phyloP scores from a whole-genome alignment of 2,888 invertebrate genomes.

The Coremacera marginata region DNA sequence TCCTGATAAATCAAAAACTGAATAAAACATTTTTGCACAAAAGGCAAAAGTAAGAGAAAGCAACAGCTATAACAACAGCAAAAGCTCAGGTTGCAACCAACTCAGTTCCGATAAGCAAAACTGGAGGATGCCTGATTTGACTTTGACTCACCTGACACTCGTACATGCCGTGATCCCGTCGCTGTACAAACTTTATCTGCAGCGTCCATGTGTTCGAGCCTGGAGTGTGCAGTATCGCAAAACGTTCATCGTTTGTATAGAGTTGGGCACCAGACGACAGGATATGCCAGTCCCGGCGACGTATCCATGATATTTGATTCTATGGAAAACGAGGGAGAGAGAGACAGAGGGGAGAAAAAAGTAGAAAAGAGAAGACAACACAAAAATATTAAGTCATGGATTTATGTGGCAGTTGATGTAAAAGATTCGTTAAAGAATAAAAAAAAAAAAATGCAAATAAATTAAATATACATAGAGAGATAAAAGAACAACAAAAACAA shows the following conservation, averaged over 20 bases:
- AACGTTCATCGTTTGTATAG: slow-evolving; percentile 91
- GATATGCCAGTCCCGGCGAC: slow-evolving; percentile 93
- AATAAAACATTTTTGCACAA: slow-evolving; percentile 19
- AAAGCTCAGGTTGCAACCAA: background rate
- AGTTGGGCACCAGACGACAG: slow-evolving; percentile 90
- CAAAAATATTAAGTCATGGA: background rate
- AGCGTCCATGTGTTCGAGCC: slow-evolving; percentile 94
- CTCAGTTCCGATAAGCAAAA: background rate
- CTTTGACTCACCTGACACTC: slow-evolving; percentile 84
- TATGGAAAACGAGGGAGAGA: slow-evolving; percentile 50
- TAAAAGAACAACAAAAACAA: slow-evolving; percentile 39
- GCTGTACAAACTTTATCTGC: slow-evolving; percentile 94
- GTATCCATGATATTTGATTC: slow-evolving; percentile 91
- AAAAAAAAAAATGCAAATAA: slow-evolving; percentile 15
- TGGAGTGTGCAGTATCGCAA: slow-evolving; percentile 84
- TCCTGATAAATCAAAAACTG: slow-evolving; percentile 25
- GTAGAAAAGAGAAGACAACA: slow-evolving; percentile 8
- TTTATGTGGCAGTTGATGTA: background rate
- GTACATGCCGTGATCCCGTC: slow-evolving; percentile 92
- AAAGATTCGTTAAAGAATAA: background rate
- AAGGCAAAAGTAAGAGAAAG: background rate
- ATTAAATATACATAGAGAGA: slow-evolving; percentile 14
- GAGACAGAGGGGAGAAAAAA: slow-evolving; percentile 22
- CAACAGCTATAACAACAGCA: background rate
- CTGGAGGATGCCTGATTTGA: background rate